phyloP scores from a whole-genome alignment of 2,113 vertebrate species.

The Thunnus thynnus region DNA sequence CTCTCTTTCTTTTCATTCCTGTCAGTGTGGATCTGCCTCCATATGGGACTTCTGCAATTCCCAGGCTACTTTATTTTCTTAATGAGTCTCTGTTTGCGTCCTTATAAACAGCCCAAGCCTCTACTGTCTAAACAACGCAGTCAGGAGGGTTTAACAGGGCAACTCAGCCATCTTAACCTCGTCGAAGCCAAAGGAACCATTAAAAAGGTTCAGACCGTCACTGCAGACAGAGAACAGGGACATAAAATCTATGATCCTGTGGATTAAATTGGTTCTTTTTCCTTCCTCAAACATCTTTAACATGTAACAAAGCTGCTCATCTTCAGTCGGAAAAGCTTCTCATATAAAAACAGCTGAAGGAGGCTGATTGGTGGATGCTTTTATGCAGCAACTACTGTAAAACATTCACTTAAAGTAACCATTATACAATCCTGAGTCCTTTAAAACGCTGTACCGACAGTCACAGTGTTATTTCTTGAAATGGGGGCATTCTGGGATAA shows the following conservation, averaged over 20 bases:
- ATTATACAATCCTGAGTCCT: constrained; percentile 3
- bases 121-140: constrained; percentile 54
- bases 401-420: constrained; percentile 24
- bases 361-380: neutral
- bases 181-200: constrained; percentile 33
- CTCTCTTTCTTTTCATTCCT: constrained; percentile 24
- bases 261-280: constrained; percentile 25
- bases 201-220: constrained; percentile 29
- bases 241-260: constrained; percentile 8
- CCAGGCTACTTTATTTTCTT: constrained; percentile 27
- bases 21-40: constrained; percentile 12
- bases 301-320: constrained; percentile 13
- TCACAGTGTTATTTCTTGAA: constrained; percentile 34
- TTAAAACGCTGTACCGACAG: constrained; percentile 23
- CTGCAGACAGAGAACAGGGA: constrained; percentile 21
- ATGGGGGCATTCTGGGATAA: constrained; percentile 62
- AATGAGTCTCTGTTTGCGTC: constrained; percentile 41
- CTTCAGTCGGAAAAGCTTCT: neutral
- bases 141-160: constrained; percentile 41
- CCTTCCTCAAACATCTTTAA: neutral
- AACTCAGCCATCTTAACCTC: constrained; percentile 39
- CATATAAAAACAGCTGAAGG: neutral
- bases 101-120: constrained; percentile 41
- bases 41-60: constrained; percentile 36
- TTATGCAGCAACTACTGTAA: neutral